phyloP scores from a whole-genome alignment of 2,888 invertebrate genomes.

The Ennomos quercinarius region DNA sequence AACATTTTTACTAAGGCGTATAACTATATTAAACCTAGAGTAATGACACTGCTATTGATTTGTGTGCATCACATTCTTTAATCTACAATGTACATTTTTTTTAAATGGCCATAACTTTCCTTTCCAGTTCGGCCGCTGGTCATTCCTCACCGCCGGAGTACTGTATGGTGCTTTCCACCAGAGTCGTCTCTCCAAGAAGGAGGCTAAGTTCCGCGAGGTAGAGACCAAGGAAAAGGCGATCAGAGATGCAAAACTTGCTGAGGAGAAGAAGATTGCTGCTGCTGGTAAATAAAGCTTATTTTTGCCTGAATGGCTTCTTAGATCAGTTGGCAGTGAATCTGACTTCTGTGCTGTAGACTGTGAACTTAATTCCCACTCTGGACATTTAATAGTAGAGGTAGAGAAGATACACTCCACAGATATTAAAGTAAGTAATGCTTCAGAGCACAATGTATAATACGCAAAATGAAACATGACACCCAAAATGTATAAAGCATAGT shows the following conservation, averaged over 20 bases:
- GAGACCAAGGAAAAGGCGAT: slow-evolving; percentile 88
- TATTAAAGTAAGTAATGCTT: no score
- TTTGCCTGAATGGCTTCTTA: no score
- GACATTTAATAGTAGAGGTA: neutral
- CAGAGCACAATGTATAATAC: no score
- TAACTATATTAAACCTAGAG: no score
- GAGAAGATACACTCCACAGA: neutral
- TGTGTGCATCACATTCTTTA: no score
- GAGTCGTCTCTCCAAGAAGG: slow-evolving; percentile 88
- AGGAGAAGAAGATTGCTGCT: slow-evolving; percentile 88
- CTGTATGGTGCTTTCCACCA: slow-evolving; percentile 91
- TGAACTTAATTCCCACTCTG: no score
- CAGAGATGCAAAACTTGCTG: slow-evolving; percentile 89
- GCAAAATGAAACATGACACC: no score
- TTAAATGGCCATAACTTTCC: slow-evolving; percentile 24
- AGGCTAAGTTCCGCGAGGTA: slow-evolving; percentile 87
- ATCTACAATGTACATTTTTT: neutral
- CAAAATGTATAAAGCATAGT: no score
- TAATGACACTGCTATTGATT: no score
- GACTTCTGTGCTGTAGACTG: no score
- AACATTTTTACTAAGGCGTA: no score
- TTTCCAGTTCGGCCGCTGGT: slow-evolving; percentile 92
- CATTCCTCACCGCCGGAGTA: slow-evolving; percentile 89
- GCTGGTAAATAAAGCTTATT: slow-evolving; percentile 72
- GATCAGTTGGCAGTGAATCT: no score